phyloP scores from a whole-genome alignment of 2,113 vertebrate genomes.

The Sceloporus undulatus region DNA sequence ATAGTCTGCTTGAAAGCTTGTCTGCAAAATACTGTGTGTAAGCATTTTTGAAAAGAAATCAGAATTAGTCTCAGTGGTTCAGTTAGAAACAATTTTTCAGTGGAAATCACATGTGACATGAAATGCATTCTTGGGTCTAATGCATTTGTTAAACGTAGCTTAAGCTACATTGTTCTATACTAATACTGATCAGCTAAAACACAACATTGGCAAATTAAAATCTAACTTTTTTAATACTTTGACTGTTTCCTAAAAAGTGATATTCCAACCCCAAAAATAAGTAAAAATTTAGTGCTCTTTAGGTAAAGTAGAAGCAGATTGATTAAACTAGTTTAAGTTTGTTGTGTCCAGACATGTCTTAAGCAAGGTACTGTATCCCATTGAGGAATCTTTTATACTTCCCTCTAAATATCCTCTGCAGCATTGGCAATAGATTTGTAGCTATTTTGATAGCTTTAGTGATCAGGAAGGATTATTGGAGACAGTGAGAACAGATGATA shows the following conservation, averaged over 20 bases:
- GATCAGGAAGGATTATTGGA: slow-evolving; percentile 24
- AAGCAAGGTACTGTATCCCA: not conserved
- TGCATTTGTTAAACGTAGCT: not conserved
- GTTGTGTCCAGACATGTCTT: not conserved
- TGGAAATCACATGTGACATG: not conserved
- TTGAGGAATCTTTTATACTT: slow-evolving; percentile 1
- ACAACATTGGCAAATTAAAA: not conserved
- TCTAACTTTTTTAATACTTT: not conserved
- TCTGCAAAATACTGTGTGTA: not conserved
- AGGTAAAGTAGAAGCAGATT: not conserved
- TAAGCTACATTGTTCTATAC: not conserved
- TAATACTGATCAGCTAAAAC: not conserved
- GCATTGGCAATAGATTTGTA: slow-evolving; percentile 4
- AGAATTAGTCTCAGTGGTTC: not conserved
- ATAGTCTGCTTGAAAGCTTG: not conserved
- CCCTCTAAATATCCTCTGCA: not conserved
- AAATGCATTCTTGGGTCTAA: not conserved
- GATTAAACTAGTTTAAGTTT: not conserved
- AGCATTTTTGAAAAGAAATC: not conserved
- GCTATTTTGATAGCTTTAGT: slow-evolving; percentile 9
- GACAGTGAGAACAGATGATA: slow-evolving; percentile 7
- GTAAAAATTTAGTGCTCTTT: not conserved
- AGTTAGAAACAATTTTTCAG: not conserved
- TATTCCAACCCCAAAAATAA: not conserved
- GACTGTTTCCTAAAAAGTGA: not conserved